Evolutionary conservation across 2,113 vertebrate genomes (phyloP).

Genomic region (Toxotes jaculatrix): DNA sequence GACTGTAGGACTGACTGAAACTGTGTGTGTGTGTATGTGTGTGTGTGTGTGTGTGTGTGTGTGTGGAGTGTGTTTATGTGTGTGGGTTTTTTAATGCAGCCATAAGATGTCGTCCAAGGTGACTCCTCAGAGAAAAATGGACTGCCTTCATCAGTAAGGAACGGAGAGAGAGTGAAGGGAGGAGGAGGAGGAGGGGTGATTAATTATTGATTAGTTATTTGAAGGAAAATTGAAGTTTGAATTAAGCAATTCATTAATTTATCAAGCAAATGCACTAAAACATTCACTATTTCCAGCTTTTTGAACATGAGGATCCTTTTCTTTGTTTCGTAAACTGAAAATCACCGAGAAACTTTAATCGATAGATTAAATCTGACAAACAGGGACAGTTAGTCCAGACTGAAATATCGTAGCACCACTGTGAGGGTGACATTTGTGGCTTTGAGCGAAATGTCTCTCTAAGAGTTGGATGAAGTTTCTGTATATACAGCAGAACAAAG

Average conservation of each 20-base stretch:
- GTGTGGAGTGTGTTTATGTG: constrained; percentile 24
- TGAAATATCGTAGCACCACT: too few species aligned
- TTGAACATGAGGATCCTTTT: neutral
- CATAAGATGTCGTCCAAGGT: constrained; percentile 69
- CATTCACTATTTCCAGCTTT: too few species aligned
- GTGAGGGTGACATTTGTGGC: too few species aligned
- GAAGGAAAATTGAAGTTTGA: neutral
- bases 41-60: constrained; percentile 47
- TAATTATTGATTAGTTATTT: neutral
- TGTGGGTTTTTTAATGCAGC: constrained; percentile 29
- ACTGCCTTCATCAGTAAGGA: constrained; percentile 36
- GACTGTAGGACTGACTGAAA: constrained; percentile 38
- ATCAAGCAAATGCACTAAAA: neutral
- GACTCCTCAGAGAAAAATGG: constrained; percentile 64
- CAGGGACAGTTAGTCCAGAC: too few species aligned
- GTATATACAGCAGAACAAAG: too few species aligned
- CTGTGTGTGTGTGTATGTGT: constrained; percentile 24
- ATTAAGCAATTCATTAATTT: neutral
- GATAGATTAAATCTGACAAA: too few species aligned
- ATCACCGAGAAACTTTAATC: neutral
- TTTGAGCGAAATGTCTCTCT: too few species aligned
- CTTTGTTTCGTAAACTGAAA: neutral
- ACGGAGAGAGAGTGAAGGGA: constrained; percentile 7
- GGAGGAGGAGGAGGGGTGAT: neutral
- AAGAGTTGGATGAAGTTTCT: too few species aligned